phyloP scores from a whole-genome alignment of 1,140 invertebrate genomes.

The Drosophila suzukii region DNA sequence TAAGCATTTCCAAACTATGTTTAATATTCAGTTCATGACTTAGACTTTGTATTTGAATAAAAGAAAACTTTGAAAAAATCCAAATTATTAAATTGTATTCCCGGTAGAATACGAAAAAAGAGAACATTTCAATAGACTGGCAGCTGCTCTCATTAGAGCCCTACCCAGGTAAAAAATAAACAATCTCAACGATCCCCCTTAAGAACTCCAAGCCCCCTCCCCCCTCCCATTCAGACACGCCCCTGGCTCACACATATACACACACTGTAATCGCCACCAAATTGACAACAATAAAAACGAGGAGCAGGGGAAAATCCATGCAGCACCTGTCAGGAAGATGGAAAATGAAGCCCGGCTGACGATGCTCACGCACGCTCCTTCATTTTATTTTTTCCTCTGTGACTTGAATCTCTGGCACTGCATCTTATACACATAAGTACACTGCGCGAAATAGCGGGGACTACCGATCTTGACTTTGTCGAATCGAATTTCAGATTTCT shows the following conservation, averaged over 20 bases:
- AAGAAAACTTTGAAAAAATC: too few species aligned
- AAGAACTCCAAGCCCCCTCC: neutral
- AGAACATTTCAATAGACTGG: constrained; percentile 9
- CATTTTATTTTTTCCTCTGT: constrained; percentile 36
- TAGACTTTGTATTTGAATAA: too few species aligned
- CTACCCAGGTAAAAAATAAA: constrained; percentile 27
- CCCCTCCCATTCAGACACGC: neutral
- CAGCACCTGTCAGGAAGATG: constrained; percentile 62
- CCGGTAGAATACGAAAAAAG: neutral
- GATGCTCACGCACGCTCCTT: constrained; percentile 49
- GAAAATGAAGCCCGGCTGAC: constrained; percentile 43
- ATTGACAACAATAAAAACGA: constrained; percentile 72
- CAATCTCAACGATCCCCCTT: constrained; percentile 14
- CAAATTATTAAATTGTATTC: neutral
- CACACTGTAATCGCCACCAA: constrained; percentile 66
- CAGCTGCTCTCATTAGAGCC: constrained; percentile 42
- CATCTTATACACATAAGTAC: constrained; percentile 24
- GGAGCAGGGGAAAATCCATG: constrained; percentile 44
- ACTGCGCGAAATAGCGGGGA: neutral
- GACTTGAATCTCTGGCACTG: constrained; percentile 36
- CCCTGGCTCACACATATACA: constrained; percentile 6
- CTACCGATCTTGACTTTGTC: neutral
- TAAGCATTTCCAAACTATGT: too few species aligned
- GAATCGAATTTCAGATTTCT: too few species aligned
- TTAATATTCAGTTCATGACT: too few species aligned